Base-by-base conservation (phyloP, 2,888 invertebrate species). In the Cryptus armator region DNA sequence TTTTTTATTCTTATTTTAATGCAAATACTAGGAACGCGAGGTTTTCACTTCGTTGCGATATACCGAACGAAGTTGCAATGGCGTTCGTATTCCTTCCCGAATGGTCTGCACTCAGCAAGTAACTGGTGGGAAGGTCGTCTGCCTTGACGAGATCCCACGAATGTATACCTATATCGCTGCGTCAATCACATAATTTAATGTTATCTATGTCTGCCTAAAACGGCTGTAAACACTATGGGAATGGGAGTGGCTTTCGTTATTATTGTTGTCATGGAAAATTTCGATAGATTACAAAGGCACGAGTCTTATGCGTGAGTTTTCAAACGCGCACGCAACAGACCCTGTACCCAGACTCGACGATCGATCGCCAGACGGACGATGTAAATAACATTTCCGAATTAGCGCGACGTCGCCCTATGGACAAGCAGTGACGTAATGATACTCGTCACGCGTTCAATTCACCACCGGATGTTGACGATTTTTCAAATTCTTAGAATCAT, bases 111-210 rank as follows among this genome's bases (percentile, higher is more conserved):
- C 78, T 37, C 62, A 70, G 66, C 56, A 78, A 84, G 85, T 83
- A 77, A 68, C 67, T 76, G 79, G 83, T 56, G 85, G 80, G 87
- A 89, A 88, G 86, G 86, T 83, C 89, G 74, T 82, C 81, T 56
- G 81, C 84, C 85, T 83, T 86, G 78, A 81, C 79, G 80, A 87
- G 84, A 86, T 67, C 81, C 56, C 74, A 62, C 75, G 43, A 53
- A 48, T 24, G 37, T 43, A 44, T 82, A 44, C 66, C 53, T 82
- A 53, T 71, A 44, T 71, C 53, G 76, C 53, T 48, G 46, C 51
- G 76, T 43, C 51, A 51, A 53, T 76, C 76, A 43, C 66, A 66
- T 48, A 9, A 48, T 71, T 68, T 6, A 62, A 51, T 44, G 43
- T 56, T 53, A 62, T n/a, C 14, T 12, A 14, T 14, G 59, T 59